Evolutionary conservation across 2,113 vertebrate species (phyloP), one percentile per base, ranked within the genome.

Genomic region (Promerops cafer): DNA sequence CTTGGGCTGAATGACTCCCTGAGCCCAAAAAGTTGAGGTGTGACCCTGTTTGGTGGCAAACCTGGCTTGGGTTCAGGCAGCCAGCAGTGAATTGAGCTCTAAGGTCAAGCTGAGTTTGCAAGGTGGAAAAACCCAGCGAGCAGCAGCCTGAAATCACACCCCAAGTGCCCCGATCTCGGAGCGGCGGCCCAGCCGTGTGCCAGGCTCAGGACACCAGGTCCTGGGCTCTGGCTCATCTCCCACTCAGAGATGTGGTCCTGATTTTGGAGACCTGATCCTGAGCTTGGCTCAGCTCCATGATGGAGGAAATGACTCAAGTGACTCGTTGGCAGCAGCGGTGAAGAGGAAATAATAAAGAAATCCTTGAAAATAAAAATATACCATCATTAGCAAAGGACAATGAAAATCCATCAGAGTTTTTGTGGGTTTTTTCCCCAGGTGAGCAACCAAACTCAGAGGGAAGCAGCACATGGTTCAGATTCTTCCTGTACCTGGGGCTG

Each of bases 221-320:
- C 50, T 83, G 78, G 63, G 82, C 44, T 81, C 40, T 74, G 77
- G 61, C 80, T 69, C 74, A 64, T 91, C 69, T 92, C 80, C 44
- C 44, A 23, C 56, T 90, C 56, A 86, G 3, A 87, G 91, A 49
- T 0, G 0, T 52, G 87, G 91, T 93, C 61, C 35, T 92, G 80
- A 81, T 91, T 94, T 90, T 91, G 78, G 85, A 94, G 91, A 96
- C 42, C 70, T 93, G 88, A 85, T 94, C 92, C 75, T 85, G 33
- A 83, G 68, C 88, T 92, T 96, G 93, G 92, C 90, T 93, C 4
- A 1, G 53, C 64, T 90, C 96, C 92, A 94, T 85, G 31, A 15
- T 44, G 88, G 83, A 95, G 96, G 92, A 96, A 96, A 93, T 92
- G 15, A 94, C 79, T 95, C 87, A 63, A 95, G 83, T 92, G 76